Conservation (phyloP, 2,113 vertebrate species). For the Cisticola juncidis region DNA sequence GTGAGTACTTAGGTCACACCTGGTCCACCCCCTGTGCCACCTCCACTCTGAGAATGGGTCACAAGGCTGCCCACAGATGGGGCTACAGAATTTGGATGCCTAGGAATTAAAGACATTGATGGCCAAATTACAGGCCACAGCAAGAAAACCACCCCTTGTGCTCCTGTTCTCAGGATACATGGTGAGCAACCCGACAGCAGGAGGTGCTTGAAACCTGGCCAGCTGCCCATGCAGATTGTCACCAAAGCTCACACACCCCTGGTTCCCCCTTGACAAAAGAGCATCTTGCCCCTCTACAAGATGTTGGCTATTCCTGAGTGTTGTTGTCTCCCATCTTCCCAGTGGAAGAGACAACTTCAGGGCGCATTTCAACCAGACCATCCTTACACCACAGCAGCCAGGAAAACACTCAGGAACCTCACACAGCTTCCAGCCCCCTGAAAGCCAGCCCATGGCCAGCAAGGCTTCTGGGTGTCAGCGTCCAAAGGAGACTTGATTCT, state of each 20-base stretch:
- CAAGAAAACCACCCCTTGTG: neutral
- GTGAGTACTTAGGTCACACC: neutral
- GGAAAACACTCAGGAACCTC: neutral
- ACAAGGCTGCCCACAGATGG: neutral
- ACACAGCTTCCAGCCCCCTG: neutral
- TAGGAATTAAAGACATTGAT: neutral
- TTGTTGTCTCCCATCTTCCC: neutral
- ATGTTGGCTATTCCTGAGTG: neutral
- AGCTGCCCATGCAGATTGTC: neutral
- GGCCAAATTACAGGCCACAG: neutral
- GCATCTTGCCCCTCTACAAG: neutral
- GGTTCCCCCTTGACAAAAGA: neutral
- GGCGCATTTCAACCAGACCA: neutral
- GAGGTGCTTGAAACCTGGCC: neutral
- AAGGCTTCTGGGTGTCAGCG: fast-evolving
- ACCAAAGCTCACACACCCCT: fast-evolving
- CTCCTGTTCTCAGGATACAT: neutral
- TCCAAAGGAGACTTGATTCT: neutral
- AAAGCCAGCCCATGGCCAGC: neutral
- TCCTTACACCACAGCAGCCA: neutral
- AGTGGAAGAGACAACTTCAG: neutral
- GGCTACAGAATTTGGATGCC: neutral
- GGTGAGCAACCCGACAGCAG: fast-evolving
- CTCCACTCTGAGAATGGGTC: neutral
- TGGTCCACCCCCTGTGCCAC: fast-evolving